Percentiles rank a stretch among this genome's conserved stretches.
These are phyloP conservation scores for Myrmecobius fasciatus DNA, from an alignment of 2,113 vertebrate genomes.

Conservation along the genomic window DNA sequence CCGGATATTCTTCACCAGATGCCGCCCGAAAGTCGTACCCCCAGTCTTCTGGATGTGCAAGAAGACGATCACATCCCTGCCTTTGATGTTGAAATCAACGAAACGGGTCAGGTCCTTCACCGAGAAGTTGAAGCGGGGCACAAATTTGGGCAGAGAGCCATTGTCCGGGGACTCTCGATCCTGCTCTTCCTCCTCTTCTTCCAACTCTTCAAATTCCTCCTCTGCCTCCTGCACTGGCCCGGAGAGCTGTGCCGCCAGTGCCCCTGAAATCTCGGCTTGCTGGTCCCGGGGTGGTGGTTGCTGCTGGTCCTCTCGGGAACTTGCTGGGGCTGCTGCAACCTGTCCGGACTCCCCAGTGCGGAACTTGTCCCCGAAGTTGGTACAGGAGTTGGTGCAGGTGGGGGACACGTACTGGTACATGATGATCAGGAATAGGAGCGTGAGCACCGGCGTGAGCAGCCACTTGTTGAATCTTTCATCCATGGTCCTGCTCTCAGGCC, in stretches of 20 bases:
- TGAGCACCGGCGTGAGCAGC: constrained; percentile 92
- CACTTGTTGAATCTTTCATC: constrained; percentile 95
- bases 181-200: constrained; percentile 73
- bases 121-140: constrained; percentile 90
- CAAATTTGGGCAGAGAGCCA: constrained; percentile 81
- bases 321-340: constrained; percentile 85
- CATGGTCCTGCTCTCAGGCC: constrained; percentile 85
- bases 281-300: constrained; percentile 70
- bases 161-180: constrained; percentile 88
- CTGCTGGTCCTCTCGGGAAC: constrained; percentile 81
- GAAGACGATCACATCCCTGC: constrained; percentile 96
- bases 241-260: background rate
- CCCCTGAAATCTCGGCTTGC: constrained; percentile 43
- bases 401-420: constrained; percentile 93
- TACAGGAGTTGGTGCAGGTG: constrained; percentile 77
- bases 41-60: constrained; percentile 99
- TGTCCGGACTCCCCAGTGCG: constrained; percentile 86
- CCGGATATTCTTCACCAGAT: constrained; percentile 97
- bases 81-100: constrained; percentile 94
- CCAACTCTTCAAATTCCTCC: constrained; percentile 45
- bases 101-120: constrained; percentile 91
- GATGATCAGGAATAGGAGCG: constrained; percentile 94
- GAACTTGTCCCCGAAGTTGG: constrained; percentile 76
- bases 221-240: constrained; percentile 56
- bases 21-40: constrained; percentile 96